A percentile compares a stretch with the other conserved stretches of the same genome.
Evolutionary conservation across 2,113 vertebrate species (phyloP).

Genomic region (Ictalurus furcatus): DNA sequence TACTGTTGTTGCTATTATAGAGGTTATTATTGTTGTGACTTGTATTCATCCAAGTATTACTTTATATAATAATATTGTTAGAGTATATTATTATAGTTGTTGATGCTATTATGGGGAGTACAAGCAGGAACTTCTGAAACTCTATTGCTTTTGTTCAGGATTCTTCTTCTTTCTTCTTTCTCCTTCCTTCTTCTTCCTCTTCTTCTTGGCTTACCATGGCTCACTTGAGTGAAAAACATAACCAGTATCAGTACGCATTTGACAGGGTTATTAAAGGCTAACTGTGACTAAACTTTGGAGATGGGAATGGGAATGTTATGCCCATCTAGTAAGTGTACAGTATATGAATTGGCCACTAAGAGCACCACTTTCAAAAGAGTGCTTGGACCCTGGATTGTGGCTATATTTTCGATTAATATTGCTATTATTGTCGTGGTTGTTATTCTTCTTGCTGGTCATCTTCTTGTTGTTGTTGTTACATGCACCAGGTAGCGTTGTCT

Average conservation of each 20-base stretch:
- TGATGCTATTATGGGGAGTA: not conserved
- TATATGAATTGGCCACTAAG: not conserved
- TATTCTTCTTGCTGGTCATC: not conserved
- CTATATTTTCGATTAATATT: not conserved
- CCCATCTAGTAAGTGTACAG: not conserved
- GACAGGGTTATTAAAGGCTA: not conserved
- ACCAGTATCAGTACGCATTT: not conserved
- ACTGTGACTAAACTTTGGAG: not conserved
- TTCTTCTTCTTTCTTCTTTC: not conserved
- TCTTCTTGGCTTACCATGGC: not conserved
- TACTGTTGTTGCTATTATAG: not conserved
- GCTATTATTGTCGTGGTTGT: not conserved
- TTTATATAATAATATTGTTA: not conserved
- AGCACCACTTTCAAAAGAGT: not conserved
- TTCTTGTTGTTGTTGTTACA: not conserved
- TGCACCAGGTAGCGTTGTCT: not conserved
- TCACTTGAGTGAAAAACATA: not conserved
- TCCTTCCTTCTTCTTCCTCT: too few relatives aligned
- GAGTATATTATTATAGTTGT: conserved; percentile 3
- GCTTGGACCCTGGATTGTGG: not conserved
- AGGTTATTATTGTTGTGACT: not conserved
- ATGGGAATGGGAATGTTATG: not conserved
- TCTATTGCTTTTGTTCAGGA: not conserved
- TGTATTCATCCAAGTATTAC: not conserved
- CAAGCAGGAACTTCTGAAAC: not conserved